Percentiles rank a stretch among this genome's conserved stretches.
These are phyloP conservation scores for Pseudorhombus dupliciocellatus DNA, from an alignment of 2,113 vertebrate genomes.

Conservation along the genomic window DNA sequence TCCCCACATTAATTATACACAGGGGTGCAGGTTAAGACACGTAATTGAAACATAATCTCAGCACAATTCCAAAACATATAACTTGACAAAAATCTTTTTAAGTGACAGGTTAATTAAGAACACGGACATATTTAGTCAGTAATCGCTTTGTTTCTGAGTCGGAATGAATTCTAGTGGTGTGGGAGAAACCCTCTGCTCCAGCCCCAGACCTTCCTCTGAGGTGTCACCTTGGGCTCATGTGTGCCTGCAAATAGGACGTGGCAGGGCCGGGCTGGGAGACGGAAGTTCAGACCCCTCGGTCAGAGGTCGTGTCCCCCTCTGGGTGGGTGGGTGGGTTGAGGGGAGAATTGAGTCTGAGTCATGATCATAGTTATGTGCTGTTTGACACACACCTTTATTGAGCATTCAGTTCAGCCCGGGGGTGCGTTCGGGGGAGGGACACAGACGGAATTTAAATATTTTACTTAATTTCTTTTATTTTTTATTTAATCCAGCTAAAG, in stretches of 20 bases:
- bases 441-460: too few relatives aligned
- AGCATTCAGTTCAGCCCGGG: not conserved
- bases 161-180: slow-evolving; percentile 2
- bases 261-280: slow-evolving; percentile 54
- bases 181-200: slow-evolving; percentile 19
- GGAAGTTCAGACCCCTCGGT: slow-evolving; percentile 70
- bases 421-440: not conserved
- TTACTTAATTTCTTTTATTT: too few relatives aligned
- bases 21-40: not conserved
- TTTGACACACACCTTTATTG: slow-evolving; percentile 26
- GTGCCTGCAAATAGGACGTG: slow-evolving; percentile 67
- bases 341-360: slow-evolving; percentile 37
- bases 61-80: not conserved
- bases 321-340: slow-evolving; percentile 14
- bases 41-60: not conserved
- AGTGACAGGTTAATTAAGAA: too few relatives aligned
- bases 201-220: slow-evolving; percentile 30
- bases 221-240: slow-evolving; percentile 63
- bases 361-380: slow-evolving; percentile 9
- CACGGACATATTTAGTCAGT: not conserved
- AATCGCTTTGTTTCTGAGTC: not conserved
- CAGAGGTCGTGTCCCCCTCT: slow-evolving; percentile 69
- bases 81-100: not conserved
- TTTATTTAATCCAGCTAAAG: too few relatives aligned
- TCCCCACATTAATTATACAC: not conserved